Evolutionary conservation across 1,140 invertebrate genomes (phyloP), one percentile per base, ranked within the genome.

Genomic region (Zaprionus nigranus): DNA sequence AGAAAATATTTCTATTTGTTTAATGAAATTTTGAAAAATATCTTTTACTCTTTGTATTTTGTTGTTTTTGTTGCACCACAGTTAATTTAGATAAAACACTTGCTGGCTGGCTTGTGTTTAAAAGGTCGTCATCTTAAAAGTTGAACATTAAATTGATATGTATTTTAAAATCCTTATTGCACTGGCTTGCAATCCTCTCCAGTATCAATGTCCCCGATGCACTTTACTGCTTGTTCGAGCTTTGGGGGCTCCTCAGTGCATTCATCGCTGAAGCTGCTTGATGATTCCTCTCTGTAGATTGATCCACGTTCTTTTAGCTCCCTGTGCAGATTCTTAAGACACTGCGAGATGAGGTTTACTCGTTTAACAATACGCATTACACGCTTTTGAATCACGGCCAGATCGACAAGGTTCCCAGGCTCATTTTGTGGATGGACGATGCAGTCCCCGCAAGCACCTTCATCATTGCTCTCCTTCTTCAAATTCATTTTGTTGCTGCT

Each of bases 171-270:
- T n/a, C 5, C 5, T 5, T 11, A 12, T 9, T 20, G 17, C 12
- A 26, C 12, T 24, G 64, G 11, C 17, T 72, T 62, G 2, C 51
- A 34, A 11, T 62, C 61, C 22, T 72, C 57, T 9, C 38, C 66
- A n/a, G 9, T 49, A 0, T 72, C 74, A 34, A 28, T n/a, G 24
- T 76, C 74, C 0, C 51, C 57, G 4, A 49, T 38, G 2, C 62
- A 69, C 20, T 76, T 68, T 6, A 43, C 49, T 0, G 60, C 7
- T 56, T 72, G n/a, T 2, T 65, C 28, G 3, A 76, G 68, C 9
- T 38, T 36, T 13, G 68, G 61, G 5, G 15, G n/a, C 17, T 49
- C 20, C 17, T 20, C 17, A 5, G 40, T n/a, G 46, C 11, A 51
- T 24, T 49, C 38, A 12, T 20, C 28, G 15, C 53, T 56, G 53